These are phyloP conservation scores for Carollia perspicillata DNA, from an alignment of 2,113 vertebrate species.

Conservation along the genomic window DNA sequence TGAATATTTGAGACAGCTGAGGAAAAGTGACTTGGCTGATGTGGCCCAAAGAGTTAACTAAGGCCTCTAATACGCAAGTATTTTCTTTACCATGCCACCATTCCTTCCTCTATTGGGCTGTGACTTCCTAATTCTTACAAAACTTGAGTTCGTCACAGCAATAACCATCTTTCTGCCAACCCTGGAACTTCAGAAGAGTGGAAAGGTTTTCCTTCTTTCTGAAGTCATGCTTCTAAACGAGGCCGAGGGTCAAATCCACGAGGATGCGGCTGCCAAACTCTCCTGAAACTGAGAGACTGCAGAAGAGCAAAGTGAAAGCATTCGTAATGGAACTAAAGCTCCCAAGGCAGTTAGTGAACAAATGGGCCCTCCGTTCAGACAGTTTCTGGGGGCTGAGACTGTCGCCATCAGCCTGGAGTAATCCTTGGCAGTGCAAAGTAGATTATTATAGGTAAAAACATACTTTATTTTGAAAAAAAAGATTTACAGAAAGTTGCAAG, in stretches of 20 bases:
- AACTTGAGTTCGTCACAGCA: neutral
- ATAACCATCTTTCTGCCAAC: neutral
- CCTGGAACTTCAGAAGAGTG: conserved; percentile 9
- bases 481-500: neutral
- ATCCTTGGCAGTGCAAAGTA: neutral
- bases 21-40: neutral
- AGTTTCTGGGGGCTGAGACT: neutral
- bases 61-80: no score
- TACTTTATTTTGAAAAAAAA: neutral
- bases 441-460: neutral
- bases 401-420: neutral
- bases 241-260: neutral
- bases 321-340: neutral
- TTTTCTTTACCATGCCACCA: neutral
- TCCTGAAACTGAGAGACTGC: neutral
- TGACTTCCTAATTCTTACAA: conserved; percentile 24
- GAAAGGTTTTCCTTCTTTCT: neutral
- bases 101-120: conserved; percentile 57
- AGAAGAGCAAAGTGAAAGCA: neutral
- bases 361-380: neutral
- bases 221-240: neutral
- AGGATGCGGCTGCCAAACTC: neutral
- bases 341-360: neutral
- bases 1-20: neutral
- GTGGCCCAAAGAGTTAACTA: neutral